A percentile compares a stretch with the other conserved stretches of the same genome.
phyloP scores from a whole-genome alignment of 2,797 vertebrate species.

The Streptopelia turtur region DNA sequence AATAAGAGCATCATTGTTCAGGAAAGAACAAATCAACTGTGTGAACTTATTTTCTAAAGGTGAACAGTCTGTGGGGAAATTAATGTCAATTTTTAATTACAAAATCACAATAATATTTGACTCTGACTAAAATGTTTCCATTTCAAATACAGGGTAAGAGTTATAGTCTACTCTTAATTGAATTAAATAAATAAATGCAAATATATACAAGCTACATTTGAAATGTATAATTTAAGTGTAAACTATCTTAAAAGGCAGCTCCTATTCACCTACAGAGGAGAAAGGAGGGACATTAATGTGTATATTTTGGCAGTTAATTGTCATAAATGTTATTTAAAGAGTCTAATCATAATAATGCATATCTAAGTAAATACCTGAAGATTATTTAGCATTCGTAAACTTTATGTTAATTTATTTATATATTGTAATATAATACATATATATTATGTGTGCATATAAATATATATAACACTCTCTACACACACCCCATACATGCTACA shows the following conservation, averaged over 20 bases:
- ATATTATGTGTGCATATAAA: neutral
- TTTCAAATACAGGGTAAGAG: slow-evolving; percentile 33
- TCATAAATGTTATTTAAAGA: slow-evolving; percentile 37
- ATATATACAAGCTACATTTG: slow-evolving; percentile 45
- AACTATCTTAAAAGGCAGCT: slow-evolving; percentile 52
- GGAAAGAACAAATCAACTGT: slow-evolving; percentile 56
- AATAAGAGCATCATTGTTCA: slow-evolving; percentile 67
- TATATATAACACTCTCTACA: neutral
- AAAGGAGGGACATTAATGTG: slow-evolving; percentile 63
- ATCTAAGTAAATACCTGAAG: slow-evolving; percentile 16
- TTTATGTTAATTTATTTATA: slow-evolving; percentile 27
- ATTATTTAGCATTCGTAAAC: neutral
- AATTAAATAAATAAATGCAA: slow-evolving; percentile 53
- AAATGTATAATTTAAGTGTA: slow-evolving; percentile 57
- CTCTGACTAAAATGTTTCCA: slow-evolving; percentile 31
- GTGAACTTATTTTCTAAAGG: slow-evolving; percentile 60
- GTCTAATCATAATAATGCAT: slow-evolving; percentile 5
- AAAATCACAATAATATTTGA: slow-evolving; percentile 28
- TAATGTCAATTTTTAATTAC: slow-evolving; percentile 55
- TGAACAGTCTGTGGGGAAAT: slow-evolving; percentile 40
- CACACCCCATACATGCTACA: rapidly evolving
- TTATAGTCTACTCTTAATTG: slow-evolving; percentile 19
- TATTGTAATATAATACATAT: neutral
- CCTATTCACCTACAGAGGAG: slow-evolving; percentile 37
- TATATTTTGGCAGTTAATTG: slow-evolving; percentile 60